Conservation (phyloP, 2,888 invertebrate genomes). For the Lutraria lutraria region DNA sequence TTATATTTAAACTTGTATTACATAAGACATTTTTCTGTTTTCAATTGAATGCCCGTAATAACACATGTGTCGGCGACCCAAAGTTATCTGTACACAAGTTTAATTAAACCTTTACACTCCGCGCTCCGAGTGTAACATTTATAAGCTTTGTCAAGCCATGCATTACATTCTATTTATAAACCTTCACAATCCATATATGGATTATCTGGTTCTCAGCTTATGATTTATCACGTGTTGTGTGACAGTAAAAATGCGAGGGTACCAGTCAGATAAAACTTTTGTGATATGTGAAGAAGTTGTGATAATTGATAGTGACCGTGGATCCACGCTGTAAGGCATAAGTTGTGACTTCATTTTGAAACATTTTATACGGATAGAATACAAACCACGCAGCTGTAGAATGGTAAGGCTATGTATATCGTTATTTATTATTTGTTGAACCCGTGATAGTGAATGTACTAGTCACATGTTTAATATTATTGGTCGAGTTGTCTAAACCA, state of each 20-base stretch:
- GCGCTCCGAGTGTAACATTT: conserved; percentile 30
- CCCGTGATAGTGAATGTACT: conserved; percentile 24
- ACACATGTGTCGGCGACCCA: not conserved
- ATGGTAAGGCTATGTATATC: conserved; percentile 28
- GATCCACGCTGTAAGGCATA: conserved; percentile 18
- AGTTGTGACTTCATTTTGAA: not conserved
- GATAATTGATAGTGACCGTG: conserved; percentile 36
- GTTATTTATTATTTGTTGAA: not conserved
- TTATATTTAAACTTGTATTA: no score
- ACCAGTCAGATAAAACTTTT: conserved; percentile 41
- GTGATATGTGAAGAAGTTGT: conserved; percentile 47
- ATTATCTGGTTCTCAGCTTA: conserved; percentile 35
- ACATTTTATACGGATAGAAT: not conserved
- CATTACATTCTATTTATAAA: conserved; percentile 38
- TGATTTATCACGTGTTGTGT: not conserved
- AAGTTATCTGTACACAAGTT: not conserved
- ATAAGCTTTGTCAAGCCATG: conserved; percentile 31
- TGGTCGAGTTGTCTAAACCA: no score
- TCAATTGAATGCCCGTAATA: no score
- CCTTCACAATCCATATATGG: conserved; percentile 45
- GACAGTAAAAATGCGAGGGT: not conserved
- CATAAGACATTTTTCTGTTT: no score
- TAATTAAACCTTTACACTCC: not conserved
- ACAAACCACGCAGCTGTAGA: not conserved
- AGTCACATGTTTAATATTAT: conserved; percentile 27